Base-by-base conservation (phyloP, 2,888 invertebrate genomes). In the Doris montereyensis region DNA sequence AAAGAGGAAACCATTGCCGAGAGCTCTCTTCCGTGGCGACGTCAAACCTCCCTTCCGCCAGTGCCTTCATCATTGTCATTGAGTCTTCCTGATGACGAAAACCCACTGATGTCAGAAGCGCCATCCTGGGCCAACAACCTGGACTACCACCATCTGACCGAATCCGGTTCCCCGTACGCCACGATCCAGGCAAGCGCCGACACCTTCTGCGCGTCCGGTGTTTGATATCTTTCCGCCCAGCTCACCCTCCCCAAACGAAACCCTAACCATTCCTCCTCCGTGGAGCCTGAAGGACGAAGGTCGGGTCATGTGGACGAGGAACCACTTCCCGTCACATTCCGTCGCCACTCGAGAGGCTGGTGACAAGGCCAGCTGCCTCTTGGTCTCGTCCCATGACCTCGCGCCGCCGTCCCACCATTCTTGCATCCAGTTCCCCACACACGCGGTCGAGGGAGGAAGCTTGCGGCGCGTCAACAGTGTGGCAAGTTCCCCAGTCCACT, bases 41-140 rank as follows among this genome's bases (percentile, higher is more conserved):
- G 83, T 28, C 81, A 79, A 24, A 80, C 83, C 62, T 80, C 82
- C 8, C 70, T 82, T 32, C 84, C 85, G n/a, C 86, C 86, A 2
- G 80, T 86, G 78, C 81, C 85, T 1, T 85, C 85, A 10, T 80
- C 84, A 5, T 28, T 80, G 5, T 84, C 85, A 1, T 81, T 85
- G 62, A 80, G 83, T n/a, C 82, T 86, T 68, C 84, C 86, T 1
- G 85, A 88, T 79, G 88, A 89, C 75, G 87, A 88, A 26, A 77
- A 83, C 52, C 89, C 90, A 0, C 82, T 86, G 10, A 84, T 87
- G 71, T 95, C 95, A 65, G 97, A 97, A 91, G 97, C 97, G 90
- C 97, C 97, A 13, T 95, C 97, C 17, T 98, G 97, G 97, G 97
- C 97, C 67, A 96, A 96, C 52, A 97, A 97, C 91, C 96, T 97